Percentiles rank a stretch among this genome's conserved stretches.
phyloP scores from a whole-genome alignment of 2,888 invertebrate species.

The Protodeltote pygarga region DNA sequence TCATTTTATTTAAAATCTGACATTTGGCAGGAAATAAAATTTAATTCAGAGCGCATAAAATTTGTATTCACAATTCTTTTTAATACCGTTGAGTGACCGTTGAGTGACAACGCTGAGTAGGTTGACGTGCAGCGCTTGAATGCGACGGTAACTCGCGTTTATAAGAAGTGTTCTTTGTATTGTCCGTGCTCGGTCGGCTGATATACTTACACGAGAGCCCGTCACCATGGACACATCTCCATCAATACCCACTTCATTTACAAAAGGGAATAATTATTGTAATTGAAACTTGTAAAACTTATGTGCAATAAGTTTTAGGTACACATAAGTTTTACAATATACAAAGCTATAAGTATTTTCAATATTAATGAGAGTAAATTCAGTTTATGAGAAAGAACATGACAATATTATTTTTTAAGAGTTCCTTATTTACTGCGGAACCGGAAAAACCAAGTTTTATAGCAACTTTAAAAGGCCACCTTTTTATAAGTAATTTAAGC shows the following conservation, averaged over 20 bases:
- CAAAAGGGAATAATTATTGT: conserved; percentile 28
- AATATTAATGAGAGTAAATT: too few relatives aligned
- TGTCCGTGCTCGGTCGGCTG: conserved; percentile 51
- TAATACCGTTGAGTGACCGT: conserved; percentile 78
- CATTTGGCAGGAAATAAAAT: conserved; percentile 71
- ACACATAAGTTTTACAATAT: too few relatives aligned
- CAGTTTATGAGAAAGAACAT: too few relatives aligned
- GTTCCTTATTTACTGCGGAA: too few relatives aligned
- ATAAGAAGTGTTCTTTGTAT: conserved; percentile 69
- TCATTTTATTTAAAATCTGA: conserved; percentile 55
- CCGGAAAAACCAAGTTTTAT: too few relatives aligned
- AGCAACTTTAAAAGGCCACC: background rate
- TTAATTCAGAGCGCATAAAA: conserved; percentile 60
- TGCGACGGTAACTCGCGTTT: conserved; percentile 64
- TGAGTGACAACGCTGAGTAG: conserved; percentile 75
- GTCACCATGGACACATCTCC: conserved; percentile 19
- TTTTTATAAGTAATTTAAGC: background rate
- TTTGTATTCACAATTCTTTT: conserved; percentile 62
- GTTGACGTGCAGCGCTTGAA: conserved; percentile 71
- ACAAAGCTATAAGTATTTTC: too few relatives aligned
- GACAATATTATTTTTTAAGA: too few relatives aligned
- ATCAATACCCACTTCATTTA: conserved; percentile 52
- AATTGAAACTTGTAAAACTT: conserved; percentile 16
- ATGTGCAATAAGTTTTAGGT: too few relatives aligned
- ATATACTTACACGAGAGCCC: conserved; percentile 21